These are phyloP conservation scores for Eira barbara DNA, from an alignment of 2,113 vertebrate genomes.

Conservation along the genomic window DNA sequence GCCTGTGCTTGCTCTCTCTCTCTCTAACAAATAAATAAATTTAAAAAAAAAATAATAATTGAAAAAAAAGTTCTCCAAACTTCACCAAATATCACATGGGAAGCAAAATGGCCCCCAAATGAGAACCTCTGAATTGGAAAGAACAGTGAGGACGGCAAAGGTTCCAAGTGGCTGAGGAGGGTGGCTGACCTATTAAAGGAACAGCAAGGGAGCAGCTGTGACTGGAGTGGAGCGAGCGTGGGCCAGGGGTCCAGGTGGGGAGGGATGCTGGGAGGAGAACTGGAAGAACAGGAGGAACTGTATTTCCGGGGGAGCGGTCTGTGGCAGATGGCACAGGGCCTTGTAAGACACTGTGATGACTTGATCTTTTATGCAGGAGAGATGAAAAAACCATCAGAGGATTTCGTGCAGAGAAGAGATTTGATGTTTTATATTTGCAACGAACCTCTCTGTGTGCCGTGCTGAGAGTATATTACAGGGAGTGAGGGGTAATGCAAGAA, in stretches of 20 bases:
- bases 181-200: background rate
- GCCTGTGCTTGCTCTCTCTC: too few species aligned
- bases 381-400: background rate
- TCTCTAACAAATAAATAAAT: too few species aligned
- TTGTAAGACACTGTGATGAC: background rate
- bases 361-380: background rate
- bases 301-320: background rate
- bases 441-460: background rate
- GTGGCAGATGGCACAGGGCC: background rate
- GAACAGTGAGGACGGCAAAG: background rate
- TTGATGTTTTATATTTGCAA: background rate
- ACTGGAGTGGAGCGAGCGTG: background rate
- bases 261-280: background rate
- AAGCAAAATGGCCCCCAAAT: background rate
- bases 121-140: background rate
- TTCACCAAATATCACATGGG: background rate
- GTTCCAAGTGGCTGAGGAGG: background rate
- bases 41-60: background rate
- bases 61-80: background rate
- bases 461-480: background rate
- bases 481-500: background rate
- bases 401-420: background rate
- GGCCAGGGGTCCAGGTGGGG: background rate
- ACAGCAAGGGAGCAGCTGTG: background rate
- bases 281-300: background rate